phyloP scores from a whole-genome alignment of 2,113 vertebrate genomes.

The Sporophila hypoxantha region DNA sequence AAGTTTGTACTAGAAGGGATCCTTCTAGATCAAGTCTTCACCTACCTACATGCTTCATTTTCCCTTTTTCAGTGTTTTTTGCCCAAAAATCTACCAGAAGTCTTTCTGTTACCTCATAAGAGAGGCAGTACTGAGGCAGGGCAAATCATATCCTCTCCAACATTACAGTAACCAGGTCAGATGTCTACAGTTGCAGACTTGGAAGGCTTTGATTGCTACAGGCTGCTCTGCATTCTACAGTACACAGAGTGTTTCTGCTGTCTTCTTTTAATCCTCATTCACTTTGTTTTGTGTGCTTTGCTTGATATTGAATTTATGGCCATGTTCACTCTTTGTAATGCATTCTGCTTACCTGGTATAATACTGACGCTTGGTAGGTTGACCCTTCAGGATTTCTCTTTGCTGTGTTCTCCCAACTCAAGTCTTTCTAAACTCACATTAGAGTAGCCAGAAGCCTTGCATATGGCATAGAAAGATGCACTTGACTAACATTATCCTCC shows the following conservation, averaged over 20 bases:
- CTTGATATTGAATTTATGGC: neutral
- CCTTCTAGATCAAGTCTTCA: neutral
- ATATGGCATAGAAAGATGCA: fast-evolving
- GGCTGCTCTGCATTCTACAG: neutral
- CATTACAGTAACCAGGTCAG: neutral
- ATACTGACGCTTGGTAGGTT: neutral
- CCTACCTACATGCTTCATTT: neutral
- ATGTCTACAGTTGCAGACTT: neutral
- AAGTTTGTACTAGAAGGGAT: neutral
- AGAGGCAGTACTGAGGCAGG: neutral
- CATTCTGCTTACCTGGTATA: neutral
- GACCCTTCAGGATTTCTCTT: neutral
- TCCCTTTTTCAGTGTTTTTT: neutral
- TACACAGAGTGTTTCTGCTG: neutral
- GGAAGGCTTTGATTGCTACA: neutral
- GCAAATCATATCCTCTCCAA: neutral
- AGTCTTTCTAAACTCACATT: fast-evolving
- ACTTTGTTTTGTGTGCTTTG: neutral
- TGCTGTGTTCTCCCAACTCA: neutral
- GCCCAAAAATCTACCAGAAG: neutral
- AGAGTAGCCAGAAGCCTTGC: neutral
- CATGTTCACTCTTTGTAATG: neutral
- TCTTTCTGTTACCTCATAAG: neutral
- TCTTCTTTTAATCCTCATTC: neutral
- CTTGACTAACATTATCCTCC: neutral